A percentile compares a stretch with the other conserved stretches of the same genome.
Evolutionary conservation across 2,113 vertebrate genomes (phyloP).

Genomic region (Silurus asotus): DNA sequence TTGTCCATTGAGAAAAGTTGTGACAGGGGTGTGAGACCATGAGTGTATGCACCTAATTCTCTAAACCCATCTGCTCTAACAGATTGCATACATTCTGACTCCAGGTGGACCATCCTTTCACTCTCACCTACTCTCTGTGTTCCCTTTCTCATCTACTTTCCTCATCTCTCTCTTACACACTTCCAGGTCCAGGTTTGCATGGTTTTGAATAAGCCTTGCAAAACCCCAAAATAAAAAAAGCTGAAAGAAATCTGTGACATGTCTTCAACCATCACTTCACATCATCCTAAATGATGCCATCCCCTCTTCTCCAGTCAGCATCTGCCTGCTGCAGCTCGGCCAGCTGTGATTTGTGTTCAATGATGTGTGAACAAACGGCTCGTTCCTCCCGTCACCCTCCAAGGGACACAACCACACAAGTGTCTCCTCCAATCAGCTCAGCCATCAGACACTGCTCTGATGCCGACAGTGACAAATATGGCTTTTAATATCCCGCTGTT

Average conservation of each 20-base stretch:
- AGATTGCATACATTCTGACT: conserved; percentile 48
- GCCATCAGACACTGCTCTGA: conserved; percentile 66
- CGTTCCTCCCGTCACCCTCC: conserved; percentile 33
- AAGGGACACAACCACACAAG: conserved; percentile 20
- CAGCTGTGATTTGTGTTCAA: conserved; percentile 49
- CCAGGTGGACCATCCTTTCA: conserved; percentile 23
- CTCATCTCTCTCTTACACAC: not conserved
- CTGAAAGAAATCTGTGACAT: conserved; percentile 22
- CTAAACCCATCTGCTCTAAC: conserved; percentile 34
- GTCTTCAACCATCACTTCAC: conserved; percentile 24
- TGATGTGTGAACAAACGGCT: conserved; percentile 41
- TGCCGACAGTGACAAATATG: conserved; percentile 73
- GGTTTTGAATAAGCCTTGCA: not conserved
- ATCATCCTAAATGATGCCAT: conserved; percentile 36
- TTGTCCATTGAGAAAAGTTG: conserved; percentile 12
- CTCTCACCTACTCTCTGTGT: conserved; percentile 14
- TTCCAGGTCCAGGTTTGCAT: not conserved
- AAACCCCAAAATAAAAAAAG: conserved; percentile 25
- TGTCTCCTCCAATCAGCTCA: conserved; percentile 66
- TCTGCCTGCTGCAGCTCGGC: conserved; percentile 27
- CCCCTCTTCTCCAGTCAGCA: conserved; percentile 12
- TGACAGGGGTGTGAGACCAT: not conserved
- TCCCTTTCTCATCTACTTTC: not conserved
- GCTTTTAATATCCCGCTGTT: conserved; percentile 72
- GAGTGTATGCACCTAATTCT: conserved; percentile 35